Conservation (phyloP, 2,888 invertebrate genomes). For the Oxycera nigricornis region DNA sequence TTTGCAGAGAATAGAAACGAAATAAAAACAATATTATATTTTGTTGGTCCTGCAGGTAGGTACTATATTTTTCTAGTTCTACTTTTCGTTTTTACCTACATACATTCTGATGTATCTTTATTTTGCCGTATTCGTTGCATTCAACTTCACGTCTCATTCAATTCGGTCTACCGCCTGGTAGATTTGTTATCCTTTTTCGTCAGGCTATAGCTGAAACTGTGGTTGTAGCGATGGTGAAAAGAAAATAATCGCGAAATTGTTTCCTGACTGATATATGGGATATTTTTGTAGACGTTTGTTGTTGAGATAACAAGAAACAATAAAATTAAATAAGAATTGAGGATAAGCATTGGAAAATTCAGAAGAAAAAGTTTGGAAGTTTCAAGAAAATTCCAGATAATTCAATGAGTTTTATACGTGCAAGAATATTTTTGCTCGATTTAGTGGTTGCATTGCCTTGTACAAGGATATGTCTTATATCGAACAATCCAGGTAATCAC, state of each 20-base stretch:
- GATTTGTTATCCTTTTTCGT: background rate
- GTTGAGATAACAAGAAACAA: conserved; percentile 14
- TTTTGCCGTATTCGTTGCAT: background rate
- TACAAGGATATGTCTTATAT: too few species aligned
- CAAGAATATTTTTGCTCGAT: background rate
- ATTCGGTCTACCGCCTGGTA: background rate
- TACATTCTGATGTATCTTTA: background rate
- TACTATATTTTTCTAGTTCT: too few species aligned
- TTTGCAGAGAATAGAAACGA: background rate
- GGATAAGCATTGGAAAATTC: background rate
- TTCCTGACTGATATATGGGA: conserved; percentile 7
- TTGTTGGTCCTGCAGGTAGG: too few species aligned
- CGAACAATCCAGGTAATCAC: too few species aligned
- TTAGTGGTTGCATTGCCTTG: too few species aligned
- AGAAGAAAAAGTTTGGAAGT: background rate
- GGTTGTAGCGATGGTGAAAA: background rate
- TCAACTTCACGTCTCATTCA: background rate
- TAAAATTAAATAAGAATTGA: conserved; percentile 16
- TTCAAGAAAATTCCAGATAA: background rate
- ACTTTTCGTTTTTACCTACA: background rate
- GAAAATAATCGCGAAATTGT: conserved; percentile 14
- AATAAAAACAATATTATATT: background rate
- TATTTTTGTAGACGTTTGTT: conserved; percentile 1
- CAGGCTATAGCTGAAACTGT: background rate
- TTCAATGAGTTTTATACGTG: background rate